phyloP scores from a whole-genome alignment of 2,888 invertebrate genomes.

The Drosophila borealis region DNA sequence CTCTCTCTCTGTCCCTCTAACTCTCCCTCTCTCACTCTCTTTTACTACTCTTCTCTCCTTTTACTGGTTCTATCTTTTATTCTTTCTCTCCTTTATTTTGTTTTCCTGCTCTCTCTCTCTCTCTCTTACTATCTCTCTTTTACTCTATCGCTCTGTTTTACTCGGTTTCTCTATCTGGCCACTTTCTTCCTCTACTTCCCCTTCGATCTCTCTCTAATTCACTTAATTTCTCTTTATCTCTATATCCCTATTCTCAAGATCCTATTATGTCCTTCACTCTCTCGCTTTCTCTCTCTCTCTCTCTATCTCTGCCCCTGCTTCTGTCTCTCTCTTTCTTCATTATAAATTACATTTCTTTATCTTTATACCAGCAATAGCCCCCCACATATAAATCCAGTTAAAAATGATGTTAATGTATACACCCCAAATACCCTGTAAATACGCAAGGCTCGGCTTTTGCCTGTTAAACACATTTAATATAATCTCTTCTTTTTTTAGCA shows the following conservation, averaged over 20 bases:
- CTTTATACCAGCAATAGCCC: not conserved
- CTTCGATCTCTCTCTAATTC: no score
- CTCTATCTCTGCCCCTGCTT: not conserved
- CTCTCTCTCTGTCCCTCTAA: no score
- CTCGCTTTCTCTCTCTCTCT: not conserved
- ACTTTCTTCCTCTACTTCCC: no score
- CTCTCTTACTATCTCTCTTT: no score
- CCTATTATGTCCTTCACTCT: not conserved
- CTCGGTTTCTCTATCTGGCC: no score
- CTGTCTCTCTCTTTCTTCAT: not conserved
- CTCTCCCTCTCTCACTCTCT: not conserved
- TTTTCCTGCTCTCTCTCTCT: no score
- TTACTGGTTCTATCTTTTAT: no score
- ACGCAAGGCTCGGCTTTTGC: not conserved
- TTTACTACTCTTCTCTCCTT: no score
- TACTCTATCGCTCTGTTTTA: no score
- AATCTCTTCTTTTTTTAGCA: not conserved
- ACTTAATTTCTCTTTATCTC: no score
- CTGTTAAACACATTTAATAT: conserved; percentile 3
- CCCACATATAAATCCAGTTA: no score
- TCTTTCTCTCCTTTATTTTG: not conserved
- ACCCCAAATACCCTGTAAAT: conserved; percentile 1
- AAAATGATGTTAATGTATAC: not conserved
- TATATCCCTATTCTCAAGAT: no score
- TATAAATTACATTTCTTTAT: not conserved